Percentiles rank a stretch among this genome's conserved stretches.
Conservation (phyloP, 2,113 vertebrate species). For the Hydropotes inermis region DNA sequence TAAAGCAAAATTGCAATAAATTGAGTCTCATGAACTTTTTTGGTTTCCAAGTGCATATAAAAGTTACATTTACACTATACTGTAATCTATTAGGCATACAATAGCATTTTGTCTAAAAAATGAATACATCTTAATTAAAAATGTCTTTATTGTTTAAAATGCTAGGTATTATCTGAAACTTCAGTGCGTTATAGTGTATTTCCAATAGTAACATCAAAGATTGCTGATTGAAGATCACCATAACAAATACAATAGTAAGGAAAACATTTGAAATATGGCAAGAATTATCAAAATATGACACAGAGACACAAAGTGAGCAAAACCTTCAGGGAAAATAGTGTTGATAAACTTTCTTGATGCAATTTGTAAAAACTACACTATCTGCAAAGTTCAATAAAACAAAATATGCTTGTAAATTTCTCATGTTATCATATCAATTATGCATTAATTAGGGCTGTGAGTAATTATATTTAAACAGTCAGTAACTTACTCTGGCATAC, state of each 20-base stretch:
- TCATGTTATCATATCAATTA: neutral
- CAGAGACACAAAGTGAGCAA: neutral
- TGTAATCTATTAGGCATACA: neutral
- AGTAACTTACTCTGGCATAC: neutral
- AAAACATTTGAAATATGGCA: neutral
- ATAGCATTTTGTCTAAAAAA: neutral
- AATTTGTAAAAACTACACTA: neutral
- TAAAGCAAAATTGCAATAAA: neutral
- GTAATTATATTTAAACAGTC: neutral
- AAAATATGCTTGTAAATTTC: neutral
- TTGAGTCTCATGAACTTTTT: neutral
- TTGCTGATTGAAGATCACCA: neutral
- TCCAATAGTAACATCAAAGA: neutral
- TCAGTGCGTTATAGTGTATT: neutral
- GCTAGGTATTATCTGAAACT: neutral
- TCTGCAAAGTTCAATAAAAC: neutral
- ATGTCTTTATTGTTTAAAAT: neutral
- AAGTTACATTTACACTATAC: neutral
- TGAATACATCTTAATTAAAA: neutral
- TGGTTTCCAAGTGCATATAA: neutral
- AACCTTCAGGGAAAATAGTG: neutral
- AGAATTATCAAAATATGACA: neutral
- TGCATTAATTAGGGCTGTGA: neutral
- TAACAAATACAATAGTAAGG: neutral
- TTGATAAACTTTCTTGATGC: neutral